These are phyloP conservation scores for Paramuricea clavata DNA, from an alignment of 92 coral and sea anemone genomes.

Conservation along the genomic window DNA sequence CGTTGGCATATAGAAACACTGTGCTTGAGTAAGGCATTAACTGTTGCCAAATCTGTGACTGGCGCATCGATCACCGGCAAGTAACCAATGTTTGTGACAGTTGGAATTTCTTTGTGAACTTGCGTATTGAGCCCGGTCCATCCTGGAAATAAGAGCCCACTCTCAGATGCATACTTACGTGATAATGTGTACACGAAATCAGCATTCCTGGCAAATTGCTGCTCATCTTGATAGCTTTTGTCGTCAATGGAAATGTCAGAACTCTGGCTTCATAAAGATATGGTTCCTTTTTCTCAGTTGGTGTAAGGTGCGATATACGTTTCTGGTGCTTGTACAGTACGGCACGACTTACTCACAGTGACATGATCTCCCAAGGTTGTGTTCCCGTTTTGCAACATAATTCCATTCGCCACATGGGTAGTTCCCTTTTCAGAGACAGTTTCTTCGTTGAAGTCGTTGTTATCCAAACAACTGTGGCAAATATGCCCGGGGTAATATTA, in stretches of 20 bases:
- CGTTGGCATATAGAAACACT: background rate
- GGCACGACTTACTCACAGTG: slow-evolving; percentile 36
- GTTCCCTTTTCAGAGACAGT: slow-evolving; percentile 77
- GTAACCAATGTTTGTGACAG: background rate
- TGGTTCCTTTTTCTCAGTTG: slow-evolving; percentile 33
- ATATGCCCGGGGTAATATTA: slow-evolving; percentile 55
- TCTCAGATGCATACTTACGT: no score
- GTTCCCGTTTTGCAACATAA: slow-evolving; percentile 65
- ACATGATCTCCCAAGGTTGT: slow-evolving; percentile 39
- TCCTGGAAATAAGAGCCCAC: no score
- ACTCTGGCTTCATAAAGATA: slow-evolving; percentile 2
- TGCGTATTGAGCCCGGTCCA: no score
- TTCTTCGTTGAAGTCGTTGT: slow-evolving; percentile 77
- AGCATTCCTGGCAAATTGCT: no score
- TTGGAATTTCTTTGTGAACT: background rate
- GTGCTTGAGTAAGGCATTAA: background rate
- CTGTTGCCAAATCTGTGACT: background rate
- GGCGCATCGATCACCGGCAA: background rate
- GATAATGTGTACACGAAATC: no score
- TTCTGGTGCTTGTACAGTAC: slow-evolving; percentile 30
- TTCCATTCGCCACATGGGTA: slow-evolving; percentile 79
- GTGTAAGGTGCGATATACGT: slow-evolving; percentile 45
- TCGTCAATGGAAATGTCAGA: no score
- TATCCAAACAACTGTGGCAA: slow-evolving; percentile 77
- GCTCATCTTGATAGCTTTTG: no score